Base-by-base conservation (phyloP, 1,140 invertebrate species). In the Panulirus ornatus region DNA sequence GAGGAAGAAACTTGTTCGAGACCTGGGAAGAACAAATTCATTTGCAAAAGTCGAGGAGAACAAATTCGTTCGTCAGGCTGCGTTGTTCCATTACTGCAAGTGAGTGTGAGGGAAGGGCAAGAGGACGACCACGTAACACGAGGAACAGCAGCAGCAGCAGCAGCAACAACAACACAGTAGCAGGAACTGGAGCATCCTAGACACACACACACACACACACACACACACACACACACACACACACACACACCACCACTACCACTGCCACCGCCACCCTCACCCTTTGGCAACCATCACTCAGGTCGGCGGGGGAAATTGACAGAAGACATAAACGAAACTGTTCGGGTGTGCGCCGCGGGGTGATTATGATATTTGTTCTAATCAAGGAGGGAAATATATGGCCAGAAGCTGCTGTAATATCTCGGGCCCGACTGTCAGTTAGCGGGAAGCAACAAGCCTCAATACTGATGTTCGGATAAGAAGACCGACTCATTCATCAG, bases 391-490 rank as follows among this genome's bases (percentile, higher is more conserved):
- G 58, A 66, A 27, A 66, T 66, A 66, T 66, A 66, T 66, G 58
- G 58, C n/a, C n/a, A 22, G 58, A n/a, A 27, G n/a, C 58, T n/a
- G 11, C n/a, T 66, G 58, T 66, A 66, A 66, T 30, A 8, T 30
- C 58, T 34, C 6, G n/a, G n/a, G 6, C 58, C 58, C 58, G n/a
- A 11, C 58, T 27, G 30, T 66, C 58, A 27, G 30, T 66, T 66
- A 66, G n/a, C n/a, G 5, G n/a, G n/a, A 66, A 0, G 27, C 58
- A 34, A 66, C 58, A 66, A 66, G 58, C 58, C 30, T 66, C 58
- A 66, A 66, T 66, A 66, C 30, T 66, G 58, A 66, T 66, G 58
- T 22, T 30, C n/a, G 30, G 58, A 66, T 66, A 66, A 66, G 58
- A 16, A 2, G 2, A 6, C 1, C 58, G 27, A 27, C n/a, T 66